Percentiles rank a stretch among this genome's conserved stretches.
These are phyloP conservation scores for Phalloptychus januarius DNA, from an alignment of 2,797 vertebrate genomes.

Conservation along the genomic window DNA sequence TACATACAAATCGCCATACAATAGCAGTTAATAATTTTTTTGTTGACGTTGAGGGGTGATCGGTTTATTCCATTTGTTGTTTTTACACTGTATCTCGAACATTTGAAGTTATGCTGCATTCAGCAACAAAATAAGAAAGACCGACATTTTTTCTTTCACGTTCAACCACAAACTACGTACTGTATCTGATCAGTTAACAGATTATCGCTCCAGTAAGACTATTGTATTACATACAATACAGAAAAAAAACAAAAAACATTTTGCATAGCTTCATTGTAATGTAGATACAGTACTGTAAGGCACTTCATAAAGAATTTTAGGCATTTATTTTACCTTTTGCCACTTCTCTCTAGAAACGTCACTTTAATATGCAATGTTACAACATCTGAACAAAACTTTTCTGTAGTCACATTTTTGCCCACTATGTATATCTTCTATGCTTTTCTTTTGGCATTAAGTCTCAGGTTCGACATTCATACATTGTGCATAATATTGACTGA, in stretches of 20 bases:
- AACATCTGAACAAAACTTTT: conserved; percentile 59
- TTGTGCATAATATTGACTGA: conserved; percentile 82
- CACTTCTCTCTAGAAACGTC: conserved; percentile 65
- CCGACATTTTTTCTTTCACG: conserved; percentile 51
- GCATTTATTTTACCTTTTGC: conserved; percentile 82
- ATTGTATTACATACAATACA: conserved; percentile 88
- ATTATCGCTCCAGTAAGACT: conserved; percentile 76
- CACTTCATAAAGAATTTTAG: conserved; percentile 88
- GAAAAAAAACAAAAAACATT: conserved; percentile 67
- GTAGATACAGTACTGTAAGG: conserved; percentile 90
- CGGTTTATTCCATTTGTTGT: conserved; percentile 62
- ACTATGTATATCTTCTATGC: conserved; percentile 61
- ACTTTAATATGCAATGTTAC: conserved; percentile 70
- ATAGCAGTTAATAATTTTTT: conserved; percentile 75
- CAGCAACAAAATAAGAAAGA: conserved; percentile 64
- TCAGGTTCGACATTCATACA: conserved; percentile 77
- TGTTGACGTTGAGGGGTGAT: conserved; percentile 67
- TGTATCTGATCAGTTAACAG: conserved; percentile 59
- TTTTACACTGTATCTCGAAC: conserved; percentile 67
- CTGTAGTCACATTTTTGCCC: conserved; percentile 60
- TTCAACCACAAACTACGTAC: conserved; percentile 71
- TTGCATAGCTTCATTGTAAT: conserved; percentile 99
- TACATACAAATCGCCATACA: conserved; percentile 90
- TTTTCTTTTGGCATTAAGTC: conserved; percentile 82
- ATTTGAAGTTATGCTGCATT: conserved; percentile 77